Base-by-base conservation (phyloP, 2,113 vertebrate species). In the Lethenteron camtschaticum region DNA sequence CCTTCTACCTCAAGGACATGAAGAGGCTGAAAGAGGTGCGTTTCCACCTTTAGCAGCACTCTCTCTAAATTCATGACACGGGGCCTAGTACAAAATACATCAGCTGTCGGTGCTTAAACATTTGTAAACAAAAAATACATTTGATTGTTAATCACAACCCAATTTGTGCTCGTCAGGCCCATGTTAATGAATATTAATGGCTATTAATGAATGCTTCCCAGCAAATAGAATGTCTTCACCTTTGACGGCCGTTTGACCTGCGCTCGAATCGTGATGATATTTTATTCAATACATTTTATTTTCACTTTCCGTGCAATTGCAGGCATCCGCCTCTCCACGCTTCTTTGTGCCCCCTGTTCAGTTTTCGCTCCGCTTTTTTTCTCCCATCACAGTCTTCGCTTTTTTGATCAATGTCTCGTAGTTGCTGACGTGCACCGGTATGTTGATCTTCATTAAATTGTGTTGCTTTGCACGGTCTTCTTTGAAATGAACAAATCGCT, bases 1-100 rank as follows among this genome's bases (percentile, higher is more conserved):
- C 90, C 76, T 97, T 97, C 92, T 97, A 97, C 90, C 92, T 97
- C 90, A 95, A 92, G 81, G 92, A 97, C 82, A 94, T 97, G 90
- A 90, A 96, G 75, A 85, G 90, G 68, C 83, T 97, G 71, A 97
- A 94, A 78, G 92, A 97, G 90, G 92, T 97, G 74, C 80, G 83
- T 56, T 2, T 56, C 12, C 57, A 68, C 69, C 59, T 13, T 2
- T 41, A 5, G 41, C 41, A 41, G 41, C 41, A 41, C 41, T 41
- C 41, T 41, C 41, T 41, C 41, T 41, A 41, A 41, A 41, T 41
- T 7, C 6, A 41, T 41, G 41, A 41, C 41, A 41, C 41, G 5
- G 41, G 41, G 41, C 41, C 41, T 41, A 41, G 41, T 41, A 41
- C 41, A 41, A 41, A 41, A 41, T 41, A 41, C 41, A 41, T 41